Evolutionary conservation across 2,797 vertebrate genomes (phyloP).

Genomic region (Phoeniculus purpureus): DNA sequence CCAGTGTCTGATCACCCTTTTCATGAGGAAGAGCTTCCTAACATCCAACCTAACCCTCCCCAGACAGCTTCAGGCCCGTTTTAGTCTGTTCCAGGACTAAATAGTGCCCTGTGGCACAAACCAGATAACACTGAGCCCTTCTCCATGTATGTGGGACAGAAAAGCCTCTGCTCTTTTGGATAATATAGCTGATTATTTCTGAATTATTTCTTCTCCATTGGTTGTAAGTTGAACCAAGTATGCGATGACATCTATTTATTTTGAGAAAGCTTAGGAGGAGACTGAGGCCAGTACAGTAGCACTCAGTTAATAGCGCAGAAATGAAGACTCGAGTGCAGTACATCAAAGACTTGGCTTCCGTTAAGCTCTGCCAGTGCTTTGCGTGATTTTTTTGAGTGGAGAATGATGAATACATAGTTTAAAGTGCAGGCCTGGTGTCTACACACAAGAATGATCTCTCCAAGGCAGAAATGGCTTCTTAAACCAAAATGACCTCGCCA

Average conservation of each 20-base stretch:
- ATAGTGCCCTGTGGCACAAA: background rate
- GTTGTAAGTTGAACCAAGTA: background rate
- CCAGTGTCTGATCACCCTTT: no score
- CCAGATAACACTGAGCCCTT: background rate
- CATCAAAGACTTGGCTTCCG: background rate
- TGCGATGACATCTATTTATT: background rate
- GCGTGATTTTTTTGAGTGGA: background rate
- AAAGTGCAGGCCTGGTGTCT: background rate
- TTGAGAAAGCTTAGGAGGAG: constrained; percentile 2
- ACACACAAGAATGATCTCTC: background rate
- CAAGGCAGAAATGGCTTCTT: background rate
- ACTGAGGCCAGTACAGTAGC: background rate
- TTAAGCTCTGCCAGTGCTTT: constrained; percentile 2
- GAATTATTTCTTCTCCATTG: background rate
- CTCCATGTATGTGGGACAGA: background rate
- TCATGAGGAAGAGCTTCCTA: no score
- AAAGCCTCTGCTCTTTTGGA: background rate
- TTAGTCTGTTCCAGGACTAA: background rate
- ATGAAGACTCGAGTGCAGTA: background rate
- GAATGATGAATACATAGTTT: background rate
- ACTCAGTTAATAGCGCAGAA: background rate
- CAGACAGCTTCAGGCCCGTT: no score
- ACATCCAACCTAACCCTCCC: no score
- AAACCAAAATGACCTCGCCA: constrained; percentile 10
- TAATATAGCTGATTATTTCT: background rate